Percentiles rank a stretch among this genome's conserved stretches.
These are phyloP conservation scores for Sarcophaga subvicina DNA, from an alignment of 2,888 invertebrate genomes.

Conservation along the genomic window DNA sequence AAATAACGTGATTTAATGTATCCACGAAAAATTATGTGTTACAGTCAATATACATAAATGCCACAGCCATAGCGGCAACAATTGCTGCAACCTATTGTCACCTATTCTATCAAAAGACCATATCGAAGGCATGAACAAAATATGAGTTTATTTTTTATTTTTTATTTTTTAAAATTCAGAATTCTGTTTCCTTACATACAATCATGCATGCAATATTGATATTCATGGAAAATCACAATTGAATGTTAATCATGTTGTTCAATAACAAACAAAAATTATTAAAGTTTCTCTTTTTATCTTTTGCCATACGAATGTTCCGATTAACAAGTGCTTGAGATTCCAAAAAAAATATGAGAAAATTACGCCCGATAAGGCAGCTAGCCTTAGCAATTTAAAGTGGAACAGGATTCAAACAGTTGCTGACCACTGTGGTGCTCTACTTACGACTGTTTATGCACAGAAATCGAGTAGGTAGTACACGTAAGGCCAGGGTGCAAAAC, in stretches of 20 bases:
- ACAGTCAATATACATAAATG: not conserved
- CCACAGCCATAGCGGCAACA: conserved; percentile 3
- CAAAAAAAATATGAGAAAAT: no score
- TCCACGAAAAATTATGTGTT: conserved; percentile 7
- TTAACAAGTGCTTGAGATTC: no score
- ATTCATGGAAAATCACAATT: conserved; percentile 19
- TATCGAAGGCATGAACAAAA: conserved; percentile 1
- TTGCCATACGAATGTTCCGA: not conserved
- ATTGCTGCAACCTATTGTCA: conserved; percentile 60
- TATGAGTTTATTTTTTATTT: not conserved
- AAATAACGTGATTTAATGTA: conserved; percentile 56
- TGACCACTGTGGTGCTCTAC: no score
- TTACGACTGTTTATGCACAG: no score
- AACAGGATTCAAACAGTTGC: no score
- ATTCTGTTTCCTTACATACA: conserved; percentile 36
- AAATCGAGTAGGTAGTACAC: no score
- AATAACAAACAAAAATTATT: conserved; percentile 28
- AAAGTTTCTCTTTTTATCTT: conserved; percentile 39
- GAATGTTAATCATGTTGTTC: conserved; percentile 41
- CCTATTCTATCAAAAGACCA: conserved; percentile 54
- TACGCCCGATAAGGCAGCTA: no score
- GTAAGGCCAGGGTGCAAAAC: no score
- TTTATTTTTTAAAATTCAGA: conserved; percentile 30
- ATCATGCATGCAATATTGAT: not conserved
- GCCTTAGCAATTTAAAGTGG: no score